Evolutionary conservation across 2,797 vertebrate species (phyloP).

Genomic region (Serranus cabrilla): DNA sequence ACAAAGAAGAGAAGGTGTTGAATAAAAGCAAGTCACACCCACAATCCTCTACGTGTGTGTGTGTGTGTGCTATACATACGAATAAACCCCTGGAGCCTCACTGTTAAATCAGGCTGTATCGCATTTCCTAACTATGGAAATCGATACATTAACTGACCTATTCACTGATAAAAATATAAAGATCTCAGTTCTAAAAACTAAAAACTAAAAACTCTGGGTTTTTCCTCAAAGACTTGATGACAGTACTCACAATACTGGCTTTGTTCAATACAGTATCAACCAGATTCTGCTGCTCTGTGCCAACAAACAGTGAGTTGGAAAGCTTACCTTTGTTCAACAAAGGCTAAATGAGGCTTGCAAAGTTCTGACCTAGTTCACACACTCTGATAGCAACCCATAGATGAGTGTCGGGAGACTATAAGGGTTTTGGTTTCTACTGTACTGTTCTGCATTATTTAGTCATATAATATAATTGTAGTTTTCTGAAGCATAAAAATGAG

Average conservation of each 20-base stretch:
- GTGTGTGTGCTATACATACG: background rate
- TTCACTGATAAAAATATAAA: background rate
- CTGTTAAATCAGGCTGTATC: background rate
- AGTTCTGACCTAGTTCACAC: conserved; percentile 63
- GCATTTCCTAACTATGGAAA: background rate
- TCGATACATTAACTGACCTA: background rate
- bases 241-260: background rate
- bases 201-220: background rate
- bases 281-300: background rate
- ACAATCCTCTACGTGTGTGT: conserved; percentile 3
- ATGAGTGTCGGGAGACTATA: conserved; percentile 4
- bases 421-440: background rate
- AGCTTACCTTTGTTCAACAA: conserved; percentile 46
- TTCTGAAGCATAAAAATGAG: background rate
- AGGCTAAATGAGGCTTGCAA: conserved; percentile 55
- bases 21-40: conserved; percentile 10
- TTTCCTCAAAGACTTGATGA: background rate
- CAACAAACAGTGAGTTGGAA: conserved; percentile 10
- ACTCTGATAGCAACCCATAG: conserved; percentile 11
- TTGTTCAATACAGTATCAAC: conserved; percentile 8
- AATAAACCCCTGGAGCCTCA: background rate
- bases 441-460: background rate
- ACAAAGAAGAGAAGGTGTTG: conserved; percentile 22
- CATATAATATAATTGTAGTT: background rate
- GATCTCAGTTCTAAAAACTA: background rate